A percentile compares a stretch with the other conserved stretches of the same genome.
Conservation (phyloP, 2,113 vertebrate genomes). For the Mustelus asterias region DNA sequence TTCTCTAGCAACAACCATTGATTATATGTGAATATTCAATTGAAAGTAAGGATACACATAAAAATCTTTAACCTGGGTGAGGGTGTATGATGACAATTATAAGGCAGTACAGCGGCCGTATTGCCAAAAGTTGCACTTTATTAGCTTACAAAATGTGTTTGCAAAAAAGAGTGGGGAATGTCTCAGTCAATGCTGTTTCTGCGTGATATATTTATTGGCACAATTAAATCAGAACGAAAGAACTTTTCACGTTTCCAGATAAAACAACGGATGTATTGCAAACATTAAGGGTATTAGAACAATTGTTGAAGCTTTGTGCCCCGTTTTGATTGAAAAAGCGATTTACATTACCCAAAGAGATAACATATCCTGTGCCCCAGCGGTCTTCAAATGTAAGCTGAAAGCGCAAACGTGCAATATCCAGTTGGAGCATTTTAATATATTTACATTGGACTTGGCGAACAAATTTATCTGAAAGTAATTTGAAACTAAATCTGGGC, state of each 20-base stretch:
- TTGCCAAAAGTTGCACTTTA: not conserved
- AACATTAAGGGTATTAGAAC: not conserved
- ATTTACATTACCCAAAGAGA: not conserved
- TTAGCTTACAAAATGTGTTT: not conserved
- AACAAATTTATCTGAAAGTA: not conserved
- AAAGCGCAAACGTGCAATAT: too few species aligned
- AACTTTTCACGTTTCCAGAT: not conserved
- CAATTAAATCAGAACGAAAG: not conserved
- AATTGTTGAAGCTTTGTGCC: not conserved
- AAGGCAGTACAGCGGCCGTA: not conserved
- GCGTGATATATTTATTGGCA: not conserved
- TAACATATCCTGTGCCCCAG: not conserved
- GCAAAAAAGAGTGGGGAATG: not conserved
- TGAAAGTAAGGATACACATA: not conserved
- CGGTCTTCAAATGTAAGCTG: not conserved
- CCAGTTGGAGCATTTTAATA: not conserved
- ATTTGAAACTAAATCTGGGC: not conserved
- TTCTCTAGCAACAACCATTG: not conserved
- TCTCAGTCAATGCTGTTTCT: not conserved
- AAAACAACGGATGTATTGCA: not conserved
- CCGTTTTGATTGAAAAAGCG: not conserved
- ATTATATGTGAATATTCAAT: not conserved
- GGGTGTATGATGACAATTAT: not conserved
- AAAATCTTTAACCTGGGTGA: not conserved
- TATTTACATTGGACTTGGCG: not conserved